These are phyloP conservation scores for Parnassius mnemosyne DNA, from an alignment of 2,888 invertebrate genomes.

Conservation along the genomic window DNA sequence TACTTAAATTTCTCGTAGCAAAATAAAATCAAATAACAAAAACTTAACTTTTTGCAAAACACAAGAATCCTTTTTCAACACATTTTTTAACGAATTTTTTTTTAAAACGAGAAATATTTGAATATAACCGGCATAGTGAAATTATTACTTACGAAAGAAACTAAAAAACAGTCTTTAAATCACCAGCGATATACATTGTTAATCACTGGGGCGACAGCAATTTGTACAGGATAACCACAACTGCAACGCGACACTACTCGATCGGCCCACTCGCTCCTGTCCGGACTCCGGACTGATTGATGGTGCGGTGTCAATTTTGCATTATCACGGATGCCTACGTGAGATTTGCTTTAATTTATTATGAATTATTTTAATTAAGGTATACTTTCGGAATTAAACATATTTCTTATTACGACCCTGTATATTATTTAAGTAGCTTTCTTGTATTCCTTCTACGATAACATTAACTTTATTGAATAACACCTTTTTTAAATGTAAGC, in stretches of 20 bases:
- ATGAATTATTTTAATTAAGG: no score
- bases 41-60: no score
- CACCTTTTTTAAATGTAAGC: not conserved
- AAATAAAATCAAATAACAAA: no score
- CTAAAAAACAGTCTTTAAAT: not conserved
- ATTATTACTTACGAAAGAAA: no score
- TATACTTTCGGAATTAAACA: not conserved
- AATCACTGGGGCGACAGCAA: slow-evolving; percentile 65
- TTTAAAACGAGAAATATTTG: no score
- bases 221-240: slow-evolving; percentile 73
- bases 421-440: not conserved
- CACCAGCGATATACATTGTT: slow-evolving; percentile 45
- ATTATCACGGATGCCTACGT: slow-evolving; percentile 49
- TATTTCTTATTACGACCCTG: not conserved
- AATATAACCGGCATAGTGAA: no score
- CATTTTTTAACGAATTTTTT: no score
- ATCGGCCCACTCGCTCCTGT: slow-evolving; percentile 54
- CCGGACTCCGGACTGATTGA: slow-evolving; percentile 64
- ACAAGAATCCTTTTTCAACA: no score
- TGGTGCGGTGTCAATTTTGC: slow-evolving; percentile 64
- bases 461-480: not conserved
- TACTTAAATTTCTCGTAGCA: no score
- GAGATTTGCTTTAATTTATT: slow-evolving; percentile 12
- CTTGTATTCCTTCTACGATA: not conserved
- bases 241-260: slow-evolving; percentile 64